A percentile compares a stretch with the other conserved stretches of the same genome.
phyloP scores from a whole-genome alignment of 2,113 vertebrate genomes.

The Mormoops blainvillei region DNA sequence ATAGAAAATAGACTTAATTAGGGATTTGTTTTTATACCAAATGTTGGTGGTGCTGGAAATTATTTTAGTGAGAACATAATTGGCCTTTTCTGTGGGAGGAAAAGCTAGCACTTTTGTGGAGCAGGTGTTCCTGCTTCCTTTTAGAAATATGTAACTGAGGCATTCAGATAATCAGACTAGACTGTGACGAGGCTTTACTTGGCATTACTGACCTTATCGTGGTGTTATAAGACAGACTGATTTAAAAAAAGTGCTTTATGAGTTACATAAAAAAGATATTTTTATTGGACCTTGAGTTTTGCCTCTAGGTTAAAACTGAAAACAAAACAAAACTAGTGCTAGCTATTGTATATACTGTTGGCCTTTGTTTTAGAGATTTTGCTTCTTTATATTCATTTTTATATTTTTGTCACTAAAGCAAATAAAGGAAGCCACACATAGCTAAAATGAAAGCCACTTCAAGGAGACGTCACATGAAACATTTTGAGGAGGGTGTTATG shows the following conservation, averaged over 20 bases:
- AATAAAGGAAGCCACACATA: conserved; percentile 79
- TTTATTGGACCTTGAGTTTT: conserved; percentile 23
- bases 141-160: background rate
- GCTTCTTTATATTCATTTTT: conserved; percentile 52
- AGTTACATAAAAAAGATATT: background rate
- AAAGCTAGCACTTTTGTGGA: background rate
- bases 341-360: background rate
- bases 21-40: conserved; percentile 18
- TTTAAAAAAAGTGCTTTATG: background rate
- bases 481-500: conserved; percentile 70
- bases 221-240: background rate
- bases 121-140: background rate
- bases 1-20: background rate
- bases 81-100: background rate
- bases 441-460: conserved; percentile 83
- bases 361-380: background rate
- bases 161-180: background rate
- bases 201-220: background rate
- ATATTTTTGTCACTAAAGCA: conserved; percentile 71
- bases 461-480: conserved; percentile 73
- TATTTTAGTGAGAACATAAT: background rate
- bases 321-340: background rate
- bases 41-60: background rate
- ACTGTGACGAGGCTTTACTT: background rate
- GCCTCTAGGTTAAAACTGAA: background rate